phyloP scores from a whole-genome alignment of 2,888 invertebrate genomes.

The Leptinotarsa peninsularis region DNA sequence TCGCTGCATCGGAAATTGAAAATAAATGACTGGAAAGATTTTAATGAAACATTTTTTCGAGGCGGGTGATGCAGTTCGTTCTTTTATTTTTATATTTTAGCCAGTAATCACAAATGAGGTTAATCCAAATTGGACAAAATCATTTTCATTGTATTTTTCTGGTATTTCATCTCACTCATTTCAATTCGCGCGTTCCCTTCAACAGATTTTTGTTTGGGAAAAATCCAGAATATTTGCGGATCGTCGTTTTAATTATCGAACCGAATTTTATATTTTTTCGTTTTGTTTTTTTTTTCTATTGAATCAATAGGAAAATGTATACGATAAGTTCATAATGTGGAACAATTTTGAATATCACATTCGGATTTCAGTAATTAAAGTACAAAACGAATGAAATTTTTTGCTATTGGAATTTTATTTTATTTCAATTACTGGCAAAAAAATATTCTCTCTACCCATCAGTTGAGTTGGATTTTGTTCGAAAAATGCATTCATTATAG shows the following conservation, averaged over 20 bases:
- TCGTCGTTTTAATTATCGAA: conserved; percentile 43
- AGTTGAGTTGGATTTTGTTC: not conserved
- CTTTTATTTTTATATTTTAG: conserved; percentile 61
- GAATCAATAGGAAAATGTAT: conserved; percentile 28
- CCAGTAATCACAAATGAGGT: conserved; percentile 64
- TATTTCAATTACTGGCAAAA: conserved; percentile 36
- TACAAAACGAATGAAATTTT: conserved; percentile 33
- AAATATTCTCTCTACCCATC: conserved; percentile 11
- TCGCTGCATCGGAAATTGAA: conserved; percentile 54
- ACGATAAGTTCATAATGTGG: conserved; percentile 45
- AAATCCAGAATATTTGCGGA: conserved; percentile 42
- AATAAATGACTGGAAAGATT: conserved; percentile 65
- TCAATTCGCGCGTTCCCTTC: conserved; percentile 43
- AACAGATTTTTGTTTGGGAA: conserved; percentile 39
- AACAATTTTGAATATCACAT: conserved; percentile 44
- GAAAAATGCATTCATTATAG: not conserved
- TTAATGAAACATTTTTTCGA: conserved; percentile 64
- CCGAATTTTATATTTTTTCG: conserved; percentile 11
- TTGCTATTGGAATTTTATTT: conserved; percentile 43
- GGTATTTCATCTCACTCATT: conserved; percentile 49
- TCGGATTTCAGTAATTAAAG: conserved; percentile 43
- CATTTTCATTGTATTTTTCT: conserved; percentile 64
- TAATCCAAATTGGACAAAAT: conserved; percentile 67
- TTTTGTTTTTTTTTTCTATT: conserved; percentile 14
- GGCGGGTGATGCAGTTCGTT: conserved; percentile 53